Evolutionary conservation across 2,888 invertebrate species (phyloP), one percentile per base, ranked within the genome.

Genomic region (Caenorhabditis uteleia): DNA sequence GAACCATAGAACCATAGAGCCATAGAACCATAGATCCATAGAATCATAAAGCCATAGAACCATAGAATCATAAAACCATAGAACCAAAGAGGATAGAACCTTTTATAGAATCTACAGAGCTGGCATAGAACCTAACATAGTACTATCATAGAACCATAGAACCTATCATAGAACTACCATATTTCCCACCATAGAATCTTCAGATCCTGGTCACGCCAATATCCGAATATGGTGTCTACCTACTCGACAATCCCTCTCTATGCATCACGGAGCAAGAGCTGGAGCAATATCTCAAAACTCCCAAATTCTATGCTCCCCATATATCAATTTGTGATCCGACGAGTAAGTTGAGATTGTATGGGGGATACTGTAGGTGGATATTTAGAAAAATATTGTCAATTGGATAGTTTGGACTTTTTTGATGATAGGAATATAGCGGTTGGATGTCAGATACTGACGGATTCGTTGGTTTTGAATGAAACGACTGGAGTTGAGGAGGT

Each of bases 221-320:
- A 33, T 29, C 62, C 27, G 57, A 57, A 20, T 53, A 64, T 25
- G 53, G 62, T 31, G 44, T 64, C 18, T 64, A 57, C 39, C 40
- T 64, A n/a, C 40, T 50, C 23, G 58, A 64, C 26, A 64, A 64
- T 46, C 64, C 64, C 14, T 64, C 64, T 5, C 18, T 64, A 16
- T 64, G 64, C 38, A 27, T 64, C 7, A 42, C 49, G 0, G 64
- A 64, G 25, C 21, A 45, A 2, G 53, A 58, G 20, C 42, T 64
- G n/a, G 58, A 64, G 18, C 18, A 20, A 14, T 54, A 58, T 6
- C 14, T 54, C 31, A 39, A 29, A 6, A 54, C 50, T 7, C 29
- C 23, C 5, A 54, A 46, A n/a, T 57, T 58, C 21, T 58, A 58
- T 38, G 57, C 58, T 20, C 64, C 64, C 4, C 64, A 64, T 29